A percentile compares a stretch with the other conserved stretches of the same genome.
These are phyloP conservation scores for Calephelis nemesis DNA, from an alignment of 1,140 invertebrate genomes.

Conservation along the genomic window DNA sequence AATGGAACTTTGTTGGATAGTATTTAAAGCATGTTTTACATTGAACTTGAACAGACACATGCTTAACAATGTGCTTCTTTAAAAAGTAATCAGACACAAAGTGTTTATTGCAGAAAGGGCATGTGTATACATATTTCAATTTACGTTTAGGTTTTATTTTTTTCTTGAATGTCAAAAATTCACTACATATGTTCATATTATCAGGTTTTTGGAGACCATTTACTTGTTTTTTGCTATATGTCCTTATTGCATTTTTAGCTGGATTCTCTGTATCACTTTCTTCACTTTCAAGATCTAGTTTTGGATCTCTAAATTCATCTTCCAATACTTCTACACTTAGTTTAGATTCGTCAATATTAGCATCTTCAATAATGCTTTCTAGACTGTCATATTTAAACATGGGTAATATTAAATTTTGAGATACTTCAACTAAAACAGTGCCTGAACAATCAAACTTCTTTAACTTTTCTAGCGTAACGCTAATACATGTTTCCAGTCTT, in stretches of 20 bases:
- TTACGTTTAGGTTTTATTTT: slow-evolving; percentile 36
- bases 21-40: slow-evolving; percentile 44
- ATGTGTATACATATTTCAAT: slow-evolving; percentile 48
- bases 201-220: slow-evolving; percentile 38
- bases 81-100: slow-evolving; percentile 65
- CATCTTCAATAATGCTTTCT: slow-evolving; percentile 23
- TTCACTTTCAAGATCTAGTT: slow-evolving; percentile 31
- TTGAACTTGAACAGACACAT: slow-evolving; percentile 26
- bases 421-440: slow-evolving; percentile 62
- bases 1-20: slow-evolving; percentile 59
- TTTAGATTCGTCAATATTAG: slow-evolving; percentile 47
- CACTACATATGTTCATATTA: slow-evolving; percentile 48
- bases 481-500: slow-evolving; percentile 54
- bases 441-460: slow-evolving; percentile 37
- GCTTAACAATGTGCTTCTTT: slow-evolving; percentile 50
- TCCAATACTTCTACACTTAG: slow-evolving; percentile 59
- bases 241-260: slow-evolving; percentile 45
- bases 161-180: slow-evolving; percentile 64
- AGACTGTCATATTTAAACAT: slow-evolving; percentile 26
- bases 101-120: slow-evolving; percentile 59
- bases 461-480: slow-evolving; percentile 46
- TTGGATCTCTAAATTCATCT: slow-evolving; percentile 62
- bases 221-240: slow-evolving; percentile 43
- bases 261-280: slow-evolving; percentile 42
- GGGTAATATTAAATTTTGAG: slow-evolving; percentile 48